These are phyloP conservation scores for Rostratula benghalensis DNA, from an alignment of 2,113 vertebrate species.

Conservation along the genomic window DNA sequence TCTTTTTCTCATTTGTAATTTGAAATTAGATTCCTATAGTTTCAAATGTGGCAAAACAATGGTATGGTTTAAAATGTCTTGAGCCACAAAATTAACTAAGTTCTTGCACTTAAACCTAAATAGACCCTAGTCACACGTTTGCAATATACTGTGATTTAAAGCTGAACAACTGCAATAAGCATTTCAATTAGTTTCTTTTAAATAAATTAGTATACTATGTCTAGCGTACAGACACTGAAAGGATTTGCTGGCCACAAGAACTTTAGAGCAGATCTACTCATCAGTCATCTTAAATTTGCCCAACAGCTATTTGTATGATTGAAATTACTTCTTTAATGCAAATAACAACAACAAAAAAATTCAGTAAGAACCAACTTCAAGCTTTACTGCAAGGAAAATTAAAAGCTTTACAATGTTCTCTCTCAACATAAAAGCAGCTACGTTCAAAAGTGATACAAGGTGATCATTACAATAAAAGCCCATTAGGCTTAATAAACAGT, in stretches of 20 bases:
- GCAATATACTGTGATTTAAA: not conserved
- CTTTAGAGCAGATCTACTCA: not conserved
- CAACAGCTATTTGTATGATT: not conserved
- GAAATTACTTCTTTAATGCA: not conserved
- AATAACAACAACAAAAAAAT: not conserved
- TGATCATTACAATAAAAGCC: not conserved
- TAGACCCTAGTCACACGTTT: not conserved
- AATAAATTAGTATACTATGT: not conserved
- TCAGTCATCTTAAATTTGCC: not conserved
- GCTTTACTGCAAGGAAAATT: not conserved
- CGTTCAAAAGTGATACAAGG: not conserved
- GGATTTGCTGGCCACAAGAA: not conserved
- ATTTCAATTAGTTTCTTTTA: not conserved
- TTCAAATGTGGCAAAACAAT: conserved; percentile 39
- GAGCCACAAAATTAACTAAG: not conserved
- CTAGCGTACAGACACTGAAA: not conserved
- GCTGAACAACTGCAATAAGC: not conserved
- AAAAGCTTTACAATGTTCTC: not conserved
- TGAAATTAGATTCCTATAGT: not conserved
- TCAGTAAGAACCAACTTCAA: not conserved
- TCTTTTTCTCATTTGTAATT: not conserved
- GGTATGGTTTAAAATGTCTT: not conserved
- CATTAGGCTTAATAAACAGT: not conserved
- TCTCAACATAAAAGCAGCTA: not conserved
- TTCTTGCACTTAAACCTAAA: not conserved